phyloP scores from a whole-genome alignment of 2,113 vertebrate species.

The Tonatia bakeri region DNA sequence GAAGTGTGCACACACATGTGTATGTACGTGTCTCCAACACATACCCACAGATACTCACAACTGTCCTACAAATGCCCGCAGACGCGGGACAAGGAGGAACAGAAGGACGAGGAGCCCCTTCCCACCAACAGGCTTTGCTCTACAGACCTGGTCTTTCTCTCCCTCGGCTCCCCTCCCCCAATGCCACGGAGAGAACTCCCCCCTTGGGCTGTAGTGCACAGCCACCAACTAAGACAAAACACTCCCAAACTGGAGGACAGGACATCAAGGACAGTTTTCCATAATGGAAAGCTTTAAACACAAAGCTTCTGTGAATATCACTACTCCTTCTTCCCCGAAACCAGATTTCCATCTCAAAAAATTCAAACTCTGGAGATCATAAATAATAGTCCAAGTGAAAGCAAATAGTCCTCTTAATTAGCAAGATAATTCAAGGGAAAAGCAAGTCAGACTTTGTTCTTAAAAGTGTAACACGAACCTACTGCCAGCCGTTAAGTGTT shows the following conservation, averaged over 20 bases:
- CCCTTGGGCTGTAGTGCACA: background rate
- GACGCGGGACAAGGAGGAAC: background rate
- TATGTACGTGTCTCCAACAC: too few relatives aligned
- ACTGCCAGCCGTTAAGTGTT: rapidly evolving
- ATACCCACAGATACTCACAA: background rate
- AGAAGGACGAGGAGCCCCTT: background rate
- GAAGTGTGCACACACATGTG: background rate
- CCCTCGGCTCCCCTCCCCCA: background rate
- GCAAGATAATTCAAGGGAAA: background rate
- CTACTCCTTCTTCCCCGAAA: background rate
- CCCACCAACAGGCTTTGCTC: background rate
- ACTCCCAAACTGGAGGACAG: background rate
- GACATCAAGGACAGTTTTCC: background rate
- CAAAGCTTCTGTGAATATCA: background rate
- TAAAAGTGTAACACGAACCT: background rate
- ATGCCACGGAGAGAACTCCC: background rate
- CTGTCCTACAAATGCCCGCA: background rate
- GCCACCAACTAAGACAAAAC: background rate
- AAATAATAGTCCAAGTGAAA: background rate
- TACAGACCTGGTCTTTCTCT: background rate
- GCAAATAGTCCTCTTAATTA: background rate
- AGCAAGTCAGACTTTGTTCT: constrained; percentile 4
- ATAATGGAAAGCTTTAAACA: background rate
- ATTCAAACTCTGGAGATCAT: background rate
- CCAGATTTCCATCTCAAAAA: background rate